Evolutionary conservation across 2,888 invertebrate genomes (phyloP).

Genomic region (Subacronicta megacephala): DNA sequence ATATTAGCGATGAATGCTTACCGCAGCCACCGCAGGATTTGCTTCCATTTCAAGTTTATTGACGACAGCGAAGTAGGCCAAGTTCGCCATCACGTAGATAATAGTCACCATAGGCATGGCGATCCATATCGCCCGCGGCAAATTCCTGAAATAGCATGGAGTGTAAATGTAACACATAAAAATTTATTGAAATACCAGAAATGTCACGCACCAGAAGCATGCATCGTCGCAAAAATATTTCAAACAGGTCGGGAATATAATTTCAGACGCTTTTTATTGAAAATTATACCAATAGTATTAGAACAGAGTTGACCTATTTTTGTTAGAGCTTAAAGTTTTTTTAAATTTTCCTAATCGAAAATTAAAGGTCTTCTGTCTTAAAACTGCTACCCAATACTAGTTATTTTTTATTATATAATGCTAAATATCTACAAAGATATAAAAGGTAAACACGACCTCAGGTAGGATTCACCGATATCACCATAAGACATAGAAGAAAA

Average conservation of each 20-base stretch:
- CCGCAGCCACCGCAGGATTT: conserved; percentile 96
- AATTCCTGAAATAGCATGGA: conserved; percentile 91
- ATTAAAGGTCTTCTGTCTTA: too few species aligned
- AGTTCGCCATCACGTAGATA: conserved; percentile 96
- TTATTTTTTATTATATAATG: too few species aligned
- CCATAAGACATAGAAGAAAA: too few species aligned
- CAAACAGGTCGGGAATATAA: neutral
- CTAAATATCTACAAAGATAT: too few species aligned
- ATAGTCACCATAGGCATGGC: conserved; percentile 97
- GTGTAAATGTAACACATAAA: conserved; percentile 41
- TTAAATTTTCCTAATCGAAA: too few species aligned
- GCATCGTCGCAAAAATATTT: neutral
- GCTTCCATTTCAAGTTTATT: conserved; percentile 94
- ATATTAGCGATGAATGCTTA: conserved; percentile 88
- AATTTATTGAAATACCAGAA: conserved; percentile 30
- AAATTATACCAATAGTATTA: neutral
- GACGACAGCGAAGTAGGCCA: conserved; percentile 97
- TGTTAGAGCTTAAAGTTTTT: too few species aligned
- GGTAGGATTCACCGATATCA: too few species aligned
- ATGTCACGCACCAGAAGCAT: conserved; percentile 12
- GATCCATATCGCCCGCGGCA: conserved; percentile 98
- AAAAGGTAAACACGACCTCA: too few species aligned
- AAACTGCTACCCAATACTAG: too few species aligned
- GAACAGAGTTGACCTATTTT: too few species aligned
- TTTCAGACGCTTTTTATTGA: neutral